phyloP scores from a whole-genome alignment of 2,797 vertebrate genomes.

The Myotis planiceps region DNA sequence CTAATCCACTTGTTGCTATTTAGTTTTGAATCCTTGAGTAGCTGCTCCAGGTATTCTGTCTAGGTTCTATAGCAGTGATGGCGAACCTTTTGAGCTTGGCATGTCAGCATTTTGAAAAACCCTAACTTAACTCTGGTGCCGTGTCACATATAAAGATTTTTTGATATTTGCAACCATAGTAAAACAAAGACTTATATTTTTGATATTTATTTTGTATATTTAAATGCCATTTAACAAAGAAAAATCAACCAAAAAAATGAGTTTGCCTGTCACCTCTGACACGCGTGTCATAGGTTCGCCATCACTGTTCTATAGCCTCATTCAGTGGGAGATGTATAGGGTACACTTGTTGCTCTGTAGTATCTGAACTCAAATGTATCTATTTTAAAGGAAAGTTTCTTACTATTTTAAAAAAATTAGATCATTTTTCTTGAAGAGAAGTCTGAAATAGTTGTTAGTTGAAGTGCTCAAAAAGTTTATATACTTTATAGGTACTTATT shows the following conservation, averaged over 20 bases:
- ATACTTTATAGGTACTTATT: conserved; percentile 1
- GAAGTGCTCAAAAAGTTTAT: neutral
- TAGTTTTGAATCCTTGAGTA: conserved; percentile 24
- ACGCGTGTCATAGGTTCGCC: too few relatives aligned
- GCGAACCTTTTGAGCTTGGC: too few relatives aligned
- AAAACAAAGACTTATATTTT: too few relatives aligned
- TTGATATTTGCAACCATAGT: too few relatives aligned
- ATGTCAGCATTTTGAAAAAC: too few relatives aligned
- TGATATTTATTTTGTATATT: too few relatives aligned
- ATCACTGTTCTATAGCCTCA: neutral
- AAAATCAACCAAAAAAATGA: too few relatives aligned
- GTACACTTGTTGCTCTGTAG: neutral
- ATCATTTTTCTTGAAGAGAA: conserved; percentile 11
- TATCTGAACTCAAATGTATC: neutral
- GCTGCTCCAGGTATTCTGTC: neutral
- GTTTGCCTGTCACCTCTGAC: too few relatives aligned
- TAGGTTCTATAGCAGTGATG: neutral
- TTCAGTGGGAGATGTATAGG: neutral
- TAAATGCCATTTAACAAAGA: too few relatives aligned
- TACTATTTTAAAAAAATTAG: neutral
- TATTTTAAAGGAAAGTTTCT: conserved; percentile 19
- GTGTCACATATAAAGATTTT: too few relatives aligned
- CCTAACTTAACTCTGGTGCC: too few relatives aligned
- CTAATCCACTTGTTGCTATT: conserved; percentile 20
- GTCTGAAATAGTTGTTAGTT: neutral